These are phyloP conservation scores for Eulimnadia texana DNA, from an alignment of 1,140 invertebrate genomes.

Conservation along the genomic window DNA sequence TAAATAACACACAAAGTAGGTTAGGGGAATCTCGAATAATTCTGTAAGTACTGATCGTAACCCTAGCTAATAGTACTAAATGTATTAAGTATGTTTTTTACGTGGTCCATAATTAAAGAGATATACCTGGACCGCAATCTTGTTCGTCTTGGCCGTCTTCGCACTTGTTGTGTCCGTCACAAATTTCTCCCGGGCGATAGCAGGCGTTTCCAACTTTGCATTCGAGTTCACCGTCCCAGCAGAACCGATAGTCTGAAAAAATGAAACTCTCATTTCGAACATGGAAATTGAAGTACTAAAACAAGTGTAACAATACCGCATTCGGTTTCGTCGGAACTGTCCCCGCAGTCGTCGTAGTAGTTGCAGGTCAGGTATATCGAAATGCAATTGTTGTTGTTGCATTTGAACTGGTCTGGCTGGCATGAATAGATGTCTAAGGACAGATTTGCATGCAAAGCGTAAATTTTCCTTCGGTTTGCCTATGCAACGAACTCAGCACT, in stretches of 20 bases:
- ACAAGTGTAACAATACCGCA: constrained; percentile 26
- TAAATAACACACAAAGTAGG: no score
- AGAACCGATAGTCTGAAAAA: constrained; percentile 26
- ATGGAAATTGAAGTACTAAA: no score
- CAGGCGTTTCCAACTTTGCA: constrained; percentile 35
- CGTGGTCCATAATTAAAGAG: constrained; percentile 23
- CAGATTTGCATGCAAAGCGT: no score
- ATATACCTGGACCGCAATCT: constrained; percentile 25
- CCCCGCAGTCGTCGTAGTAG: constrained; percentile 30
- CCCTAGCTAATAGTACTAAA: no score
- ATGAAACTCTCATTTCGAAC: neutral
- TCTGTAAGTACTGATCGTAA: no score
- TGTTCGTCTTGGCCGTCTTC: constrained; percentile 30
- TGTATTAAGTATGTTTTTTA: neutral
- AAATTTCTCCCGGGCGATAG: constrained; percentile 29
- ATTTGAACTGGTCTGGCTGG: constrained; percentile 31
- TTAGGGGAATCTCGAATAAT: no score
- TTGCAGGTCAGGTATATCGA: constrained; percentile 27
- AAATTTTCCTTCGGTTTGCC: no score
- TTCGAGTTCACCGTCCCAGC: constrained; percentile 30
- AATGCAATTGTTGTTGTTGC: constrained; percentile 30
- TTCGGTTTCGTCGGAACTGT: constrained; percentile 29
- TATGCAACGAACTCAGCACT: no score
- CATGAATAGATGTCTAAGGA: constrained; percentile 26
- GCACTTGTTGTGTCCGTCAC: constrained; percentile 30